Base-by-base conservation (phyloP, 2,888 invertebrate species). In the Xestoiulus laeticollis region DNA sequence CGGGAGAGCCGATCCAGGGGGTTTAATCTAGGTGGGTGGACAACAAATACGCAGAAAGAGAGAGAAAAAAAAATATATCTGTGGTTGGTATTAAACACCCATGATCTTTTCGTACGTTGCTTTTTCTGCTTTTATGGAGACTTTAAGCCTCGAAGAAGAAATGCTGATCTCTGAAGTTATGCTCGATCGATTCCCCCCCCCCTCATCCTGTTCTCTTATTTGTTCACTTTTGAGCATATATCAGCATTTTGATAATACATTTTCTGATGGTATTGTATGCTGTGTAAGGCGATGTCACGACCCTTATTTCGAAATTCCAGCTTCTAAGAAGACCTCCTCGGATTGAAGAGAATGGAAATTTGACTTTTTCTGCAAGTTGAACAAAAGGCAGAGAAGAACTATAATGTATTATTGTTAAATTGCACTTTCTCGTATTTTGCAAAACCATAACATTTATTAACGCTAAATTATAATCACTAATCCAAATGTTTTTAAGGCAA, bases 211-310 rank as follows among this genome's bases (percentile, higher is more conserved):
- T 68, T 68, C 68, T 68, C n/a, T 78, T 78, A 78, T 30, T 78
- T 78, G 78, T 78, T 78, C 78, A 78, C 30, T 78, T 78, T 78
- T 78, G 26, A 78, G 78, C 78, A 78, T 78, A 78, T 78, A 78
- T 78, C 78, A 78, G 78, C 78, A 78, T 30, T 78, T 78, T 78
- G 78, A 78, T 22, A 68, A 68, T 26, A 26, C 68, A 22, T 68
- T 68, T 26, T 19, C 8, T 68, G 78, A 12, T 30, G 26, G 78
- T 22, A 68, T 78, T 8, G 30, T 78, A 30, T 30, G 10, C 14
- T 78, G 78, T 12, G 26, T 38, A 30, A 78, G 26, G 78, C 10
- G 2, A 10, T 78, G 26, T 78, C 26, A 14, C 30, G 78, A 14
- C 68, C 68, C 68, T 68, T 68, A 68, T 68, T 68, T 68, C 22